Evolutionary conservation across 2,888 invertebrate species (phyloP).

Genomic region (Heteropelma amictum): DNA sequence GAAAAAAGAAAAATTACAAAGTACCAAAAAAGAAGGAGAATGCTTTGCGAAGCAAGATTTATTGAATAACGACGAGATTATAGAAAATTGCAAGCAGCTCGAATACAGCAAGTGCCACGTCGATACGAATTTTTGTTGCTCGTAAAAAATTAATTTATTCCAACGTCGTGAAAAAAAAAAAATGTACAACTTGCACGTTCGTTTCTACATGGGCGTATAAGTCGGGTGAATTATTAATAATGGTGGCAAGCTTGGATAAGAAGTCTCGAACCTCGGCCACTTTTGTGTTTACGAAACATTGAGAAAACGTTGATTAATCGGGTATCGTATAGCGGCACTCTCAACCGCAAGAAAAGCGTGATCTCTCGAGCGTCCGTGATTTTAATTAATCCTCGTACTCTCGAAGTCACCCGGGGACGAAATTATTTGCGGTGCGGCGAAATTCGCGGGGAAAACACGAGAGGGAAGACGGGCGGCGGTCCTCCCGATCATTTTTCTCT

Average conservation of each 20-base stretch:
- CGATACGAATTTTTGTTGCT: no score
- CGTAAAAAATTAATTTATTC: no score
- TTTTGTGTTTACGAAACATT: conserved; percentile 63
- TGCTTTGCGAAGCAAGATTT: no score
- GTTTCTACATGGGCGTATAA: no score
- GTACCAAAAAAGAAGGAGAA: no score
- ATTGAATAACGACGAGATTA: no score
- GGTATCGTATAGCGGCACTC: conserved; percentile 23
- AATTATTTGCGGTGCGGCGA: conserved; percentile 51
- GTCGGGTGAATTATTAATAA: conserved; percentile 72
- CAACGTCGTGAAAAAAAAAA: no score
- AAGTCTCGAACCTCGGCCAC: conserved; percentile 7
- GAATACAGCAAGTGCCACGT: no score
- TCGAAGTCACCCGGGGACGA: conserved; percentile 45
- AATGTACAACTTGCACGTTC: no score
- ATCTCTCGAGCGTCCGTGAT: conserved; percentile 64
- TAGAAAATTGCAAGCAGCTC: no score
- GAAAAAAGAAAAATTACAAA: no score
- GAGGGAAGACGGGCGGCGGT: conserved; percentile 20
- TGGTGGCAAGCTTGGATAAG: conserved; percentile 55
- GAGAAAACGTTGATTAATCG: conserved; percentile 71
- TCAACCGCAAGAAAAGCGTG: conserved; percentile 31
- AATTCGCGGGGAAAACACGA: conserved; percentile 9
- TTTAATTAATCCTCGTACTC: conserved; percentile 68
- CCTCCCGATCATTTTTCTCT: not conserved